Conservation (phyloP, 2,888 invertebrate species). For the Dicyrtoma fusca region DNA sequence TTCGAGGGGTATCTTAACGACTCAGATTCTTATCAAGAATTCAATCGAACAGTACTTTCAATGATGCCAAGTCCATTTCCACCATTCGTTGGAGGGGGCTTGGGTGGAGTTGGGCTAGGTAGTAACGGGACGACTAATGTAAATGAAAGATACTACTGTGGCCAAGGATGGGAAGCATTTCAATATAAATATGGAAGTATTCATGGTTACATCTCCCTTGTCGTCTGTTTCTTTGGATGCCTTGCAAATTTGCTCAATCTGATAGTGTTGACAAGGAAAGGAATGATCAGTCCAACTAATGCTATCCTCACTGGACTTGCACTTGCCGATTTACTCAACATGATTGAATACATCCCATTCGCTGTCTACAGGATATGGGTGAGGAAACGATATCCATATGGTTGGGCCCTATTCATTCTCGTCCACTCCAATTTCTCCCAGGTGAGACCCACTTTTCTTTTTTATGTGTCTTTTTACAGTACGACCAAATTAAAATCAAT, state of each 20-base stretch:
- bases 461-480: too few species aligned
- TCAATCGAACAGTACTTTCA: conserved; percentile 3
- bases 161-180: conserved; percentile 65
- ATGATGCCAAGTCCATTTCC: too few species aligned
- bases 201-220: conserved; percentile 83
- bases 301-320: conserved; percentile 78
- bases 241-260: conserved; percentile 91
- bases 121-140: background rate
- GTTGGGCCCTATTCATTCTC: conserved; percentile 82
- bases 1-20: conserved; percentile 25
- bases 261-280: conserved; percentile 81
- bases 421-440: conserved; percentile 90
- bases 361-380: conserved; percentile 69
- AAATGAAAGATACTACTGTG: conserved; percentile 14
- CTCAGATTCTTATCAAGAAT: background rate
- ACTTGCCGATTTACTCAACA: conserved; percentile 89
- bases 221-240: conserved; percentile 87
- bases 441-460: conserved; percentile 60
- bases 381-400: conserved; percentile 62
- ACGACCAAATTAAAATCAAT: too few species aligned
- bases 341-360: conserved; percentile 92
- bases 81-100: background rate
- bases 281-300: conserved; percentile 91
- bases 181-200: conserved; percentile 70
- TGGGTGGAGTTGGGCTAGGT: background rate